Base-by-base conservation (phyloP, 2,888 invertebrate species). In the Alsophila aescularia region DNA sequence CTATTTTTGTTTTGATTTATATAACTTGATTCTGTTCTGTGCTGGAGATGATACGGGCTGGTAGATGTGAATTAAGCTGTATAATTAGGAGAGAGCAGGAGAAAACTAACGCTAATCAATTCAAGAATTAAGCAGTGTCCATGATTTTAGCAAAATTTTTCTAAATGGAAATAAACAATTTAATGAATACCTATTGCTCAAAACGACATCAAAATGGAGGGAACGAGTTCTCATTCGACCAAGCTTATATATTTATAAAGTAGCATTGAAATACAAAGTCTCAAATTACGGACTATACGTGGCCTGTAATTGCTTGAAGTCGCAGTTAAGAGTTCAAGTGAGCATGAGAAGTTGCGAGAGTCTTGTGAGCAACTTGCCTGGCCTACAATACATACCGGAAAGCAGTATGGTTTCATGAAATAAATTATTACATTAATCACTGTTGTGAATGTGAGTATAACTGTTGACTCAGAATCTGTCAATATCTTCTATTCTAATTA, bases 321-420 rank as follows among this genome's bases (percentile, higher is more conserved):
- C 73, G 82, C 79, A 83, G 84, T 85, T 83, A 81, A 75, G 73
- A 83, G 83, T 85, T 87, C 79, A 82, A 84, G 83, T 70, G 77
- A 73, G 77, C 83, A 77, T 81, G 76, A 77, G 77, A 77, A 82
- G 75, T 79, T 77, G 72, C 79, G 77, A 81, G 75, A 55, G 45
- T 50, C 50, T 55, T 50, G 44, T 49, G 50, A 56, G 55, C 50
- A 51, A 56, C 49, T 56, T 50, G 60, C 52, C 57, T 29, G 14
- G 16, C 7, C 15, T 14, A 31, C 27, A 12, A 14, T 44, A 36
- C 2, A 18, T 24, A 42, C 0, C 13, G 8, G 2, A 15, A 34
- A 16, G 2, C 55, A 56, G 55, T 45, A 51, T 7, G 14, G 13
- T 4, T 14, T n/a, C 4, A 10, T n/a, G 0, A 35, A 15, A 9